Conservation (phyloP, 1,140 invertebrate species). For the Drosophila serrata region DNA sequence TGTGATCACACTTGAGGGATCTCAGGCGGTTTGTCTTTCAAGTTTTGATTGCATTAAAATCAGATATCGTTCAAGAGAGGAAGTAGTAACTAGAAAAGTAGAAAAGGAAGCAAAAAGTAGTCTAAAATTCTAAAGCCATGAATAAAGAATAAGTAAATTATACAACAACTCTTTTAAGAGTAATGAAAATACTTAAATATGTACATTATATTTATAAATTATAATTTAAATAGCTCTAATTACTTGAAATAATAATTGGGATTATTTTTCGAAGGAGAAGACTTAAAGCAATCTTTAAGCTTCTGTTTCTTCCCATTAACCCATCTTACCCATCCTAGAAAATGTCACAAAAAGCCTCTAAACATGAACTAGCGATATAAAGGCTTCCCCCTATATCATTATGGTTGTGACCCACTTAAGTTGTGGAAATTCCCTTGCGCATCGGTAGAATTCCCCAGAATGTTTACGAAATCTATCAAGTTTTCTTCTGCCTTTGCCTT, state of each 20-base stretch:
- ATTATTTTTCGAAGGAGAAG: no score
- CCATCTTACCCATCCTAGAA: background rate
- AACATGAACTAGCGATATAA: slow-evolving; percentile 9
- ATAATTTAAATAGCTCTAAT: background rate
- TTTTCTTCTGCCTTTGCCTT: slow-evolving; percentile 39
- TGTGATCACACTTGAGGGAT: slow-evolving; percentile 6
- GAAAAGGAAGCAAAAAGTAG: background rate
- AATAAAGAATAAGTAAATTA: background rate
- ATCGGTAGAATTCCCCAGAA: slow-evolving; percentile 51
- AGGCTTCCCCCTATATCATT: background rate
- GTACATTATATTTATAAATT: background rate
- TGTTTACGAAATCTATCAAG: slow-evolving; percentile 66
- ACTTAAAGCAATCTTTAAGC: no score
- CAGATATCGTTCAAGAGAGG: background rate
- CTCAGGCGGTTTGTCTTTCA: slow-evolving; percentile 19
- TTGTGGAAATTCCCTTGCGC: slow-evolving; percentile 31
- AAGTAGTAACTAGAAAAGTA: background rate
- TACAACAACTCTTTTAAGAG: background rate
- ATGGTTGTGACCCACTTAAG: slow-evolving; percentile 30
- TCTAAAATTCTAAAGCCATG: background rate
- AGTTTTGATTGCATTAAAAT: slow-evolving; percentile 15
- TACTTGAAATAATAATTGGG: no score
- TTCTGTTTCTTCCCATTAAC: background rate
- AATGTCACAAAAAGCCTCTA: background rate
- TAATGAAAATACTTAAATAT: background rate